Evolutionary conservation across 2,113 vertebrate genomes (phyloP).

Genomic region (Tupaia tana): DNA sequence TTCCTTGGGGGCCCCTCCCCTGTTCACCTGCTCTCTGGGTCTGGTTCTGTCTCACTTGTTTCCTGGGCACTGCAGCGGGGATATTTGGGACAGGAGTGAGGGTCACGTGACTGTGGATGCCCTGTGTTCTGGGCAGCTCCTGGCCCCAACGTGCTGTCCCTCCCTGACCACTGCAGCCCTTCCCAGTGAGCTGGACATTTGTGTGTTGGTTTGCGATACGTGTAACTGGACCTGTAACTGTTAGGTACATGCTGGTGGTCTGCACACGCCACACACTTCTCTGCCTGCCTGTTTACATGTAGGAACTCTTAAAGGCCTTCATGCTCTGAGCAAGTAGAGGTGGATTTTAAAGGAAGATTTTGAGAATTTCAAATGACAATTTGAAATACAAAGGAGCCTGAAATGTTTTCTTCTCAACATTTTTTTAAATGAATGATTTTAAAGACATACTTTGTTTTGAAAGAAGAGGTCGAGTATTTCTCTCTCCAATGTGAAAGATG

Average conservation of each 20-base stretch:
- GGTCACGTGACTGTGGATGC: rapidly evolving
- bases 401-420: not conserved
- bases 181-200: rapidly evolving
- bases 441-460: not conserved
- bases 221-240: rapidly evolving
- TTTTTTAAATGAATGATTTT: not conserved
- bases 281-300: rapidly evolving
- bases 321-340: not conserved
- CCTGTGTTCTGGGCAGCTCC: rapidly evolving
- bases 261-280: rapidly evolving
- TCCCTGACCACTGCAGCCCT: rapidly evolving
- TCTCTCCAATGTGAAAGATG: not conserved
- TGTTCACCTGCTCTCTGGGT: no score
- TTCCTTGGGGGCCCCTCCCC: no score
- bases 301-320: no score
- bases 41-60: not conserved
- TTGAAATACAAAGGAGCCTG: not conserved
- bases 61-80: not conserved
- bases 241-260: rapidly evolving
- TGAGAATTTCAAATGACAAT: not conserved
- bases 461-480: not conserved
- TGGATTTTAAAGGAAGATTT: not conserved
- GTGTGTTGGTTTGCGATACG: not conserved
- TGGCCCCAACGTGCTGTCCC: rapidly evolving
- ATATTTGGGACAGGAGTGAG: rapidly evolving